Evolutionary conservation across 2,113 vertebrate genomes (phyloP).

Genomic region (Dendrocopos noguchii): DNA sequence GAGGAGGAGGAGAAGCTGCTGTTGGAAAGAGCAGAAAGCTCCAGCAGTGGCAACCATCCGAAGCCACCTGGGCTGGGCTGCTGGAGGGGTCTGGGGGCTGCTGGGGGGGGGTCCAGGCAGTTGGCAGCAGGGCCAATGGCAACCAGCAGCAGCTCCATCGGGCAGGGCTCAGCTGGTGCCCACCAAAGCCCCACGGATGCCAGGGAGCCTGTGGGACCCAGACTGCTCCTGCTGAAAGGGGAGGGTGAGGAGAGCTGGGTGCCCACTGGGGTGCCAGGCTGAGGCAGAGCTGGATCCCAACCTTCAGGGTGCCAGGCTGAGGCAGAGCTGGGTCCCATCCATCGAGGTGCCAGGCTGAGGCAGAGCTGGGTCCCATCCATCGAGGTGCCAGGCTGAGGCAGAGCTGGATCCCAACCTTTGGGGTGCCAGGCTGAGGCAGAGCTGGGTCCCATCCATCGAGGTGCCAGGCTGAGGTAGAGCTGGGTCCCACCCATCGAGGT

Average conservation of each 20-base stretch:
- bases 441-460: too few relatives aligned
- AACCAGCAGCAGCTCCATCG: not conserved
- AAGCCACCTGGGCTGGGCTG: not conserved
- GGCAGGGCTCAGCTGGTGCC: not conserved
- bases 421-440: too few relatives aligned
- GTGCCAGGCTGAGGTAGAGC: too few relatives aligned
- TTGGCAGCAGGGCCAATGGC: not conserved
- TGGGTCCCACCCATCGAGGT: too few relatives aligned
- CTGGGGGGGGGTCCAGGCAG: not conserved
- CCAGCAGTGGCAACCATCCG: rapidly evolving
- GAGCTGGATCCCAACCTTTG: too few relatives aligned
- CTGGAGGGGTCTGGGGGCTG: not conserved
- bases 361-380: too few relatives aligned
- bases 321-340: too few relatives aligned
- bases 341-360: too few relatives aligned
- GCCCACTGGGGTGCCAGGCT: not conserved
- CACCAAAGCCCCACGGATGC: not conserved
- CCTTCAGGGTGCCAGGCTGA: too few relatives aligned
- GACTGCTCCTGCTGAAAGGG: not conserved
- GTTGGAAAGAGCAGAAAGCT: not conserved
- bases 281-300: not conserved
- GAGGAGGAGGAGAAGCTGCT: not conserved
- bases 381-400: too few relatives aligned
- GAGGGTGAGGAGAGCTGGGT: not conserved
- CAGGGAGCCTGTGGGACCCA: not conserved